Base-by-base conservation (phyloP, 2,113 vertebrate genomes). In the Lontra canadensis region DNA sequence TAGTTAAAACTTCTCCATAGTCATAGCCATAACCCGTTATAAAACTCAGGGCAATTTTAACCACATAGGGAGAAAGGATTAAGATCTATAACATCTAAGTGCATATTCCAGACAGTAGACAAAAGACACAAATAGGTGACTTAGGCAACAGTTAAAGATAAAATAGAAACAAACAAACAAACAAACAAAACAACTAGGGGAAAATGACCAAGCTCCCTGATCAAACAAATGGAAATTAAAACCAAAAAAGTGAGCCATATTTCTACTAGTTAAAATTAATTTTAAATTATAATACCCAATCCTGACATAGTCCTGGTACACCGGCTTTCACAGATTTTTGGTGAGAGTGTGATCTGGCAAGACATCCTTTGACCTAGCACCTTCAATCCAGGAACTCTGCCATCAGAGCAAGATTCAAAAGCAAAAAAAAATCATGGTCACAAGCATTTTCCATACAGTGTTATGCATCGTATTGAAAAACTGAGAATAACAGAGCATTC, bases 191-290 rank as follows among this genome's bases (percentile, higher is more conserved):
- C 9, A 36, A 2, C 29, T 17, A 31, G 49, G n/a, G 42, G 29
- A 3, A 76, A 63, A 87, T 2, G 42, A 65, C 69, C 73, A 81
- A 74, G 57, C 29, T 47, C 8, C 44, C 47, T 79, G 23, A 59
- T 73, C 9, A 79, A 96, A 36, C 34, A 88, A 93, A 42, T 47
- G 18, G 73, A 95, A 92, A 76, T 80, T 87, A 88, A 94, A 89
- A 61, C 26, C 7, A 42, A 67, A 84, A 92, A 74, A 81, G 14
- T 65, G 17, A 76, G 36, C 0, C 6, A 4, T 12, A 36, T 29
- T 47, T 69, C 47, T 81, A 47, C 61, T 39, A 52, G 67, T 25
- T 73, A 31, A 49, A 74, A 23, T 52, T 34, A 55, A 44, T 69
- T 67, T 87, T 17, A 91, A 78, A 44, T 73, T 6, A 74, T 20